phyloP scores from a whole-genome alignment of 1,140 invertebrate genomes.

The Pseudobourletiella spinata region DNA sequence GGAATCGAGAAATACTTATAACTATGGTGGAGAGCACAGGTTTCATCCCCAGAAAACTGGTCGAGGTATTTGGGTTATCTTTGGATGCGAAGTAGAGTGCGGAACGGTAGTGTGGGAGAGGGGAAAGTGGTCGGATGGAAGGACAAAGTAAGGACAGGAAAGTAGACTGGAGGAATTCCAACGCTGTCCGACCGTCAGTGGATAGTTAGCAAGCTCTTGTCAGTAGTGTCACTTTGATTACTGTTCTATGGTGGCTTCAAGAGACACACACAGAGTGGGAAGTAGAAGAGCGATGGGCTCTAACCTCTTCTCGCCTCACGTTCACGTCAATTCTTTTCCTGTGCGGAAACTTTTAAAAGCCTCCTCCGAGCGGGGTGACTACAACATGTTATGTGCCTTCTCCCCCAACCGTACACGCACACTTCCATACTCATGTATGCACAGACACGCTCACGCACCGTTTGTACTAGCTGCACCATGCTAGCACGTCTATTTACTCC shows the following conservation, averaged over 20 bases:
- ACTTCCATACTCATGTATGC: too few species aligned
- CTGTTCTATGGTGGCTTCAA: constrained; percentile 4
- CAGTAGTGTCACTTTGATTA: constrained; percentile 18
- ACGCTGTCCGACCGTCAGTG: not conserved
- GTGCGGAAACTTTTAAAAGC: constrained; percentile 26
- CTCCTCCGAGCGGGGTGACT: not conserved
- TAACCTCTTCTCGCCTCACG: not conserved
- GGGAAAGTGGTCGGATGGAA: not conserved
- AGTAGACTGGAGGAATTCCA: not conserved
- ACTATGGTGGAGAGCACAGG: too few species aligned
- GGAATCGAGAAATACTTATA: too few species aligned
- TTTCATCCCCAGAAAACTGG: too few species aligned
- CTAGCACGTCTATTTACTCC: too few species aligned
- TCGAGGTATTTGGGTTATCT: too few species aligned
- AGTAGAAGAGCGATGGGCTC: not conserved
- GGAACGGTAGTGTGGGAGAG: not conserved
- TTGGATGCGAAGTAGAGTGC: too few species aligned
- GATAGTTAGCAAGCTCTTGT: not conserved
- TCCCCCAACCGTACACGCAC: too few species aligned
- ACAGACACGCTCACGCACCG: too few species aligned
- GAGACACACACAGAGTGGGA: constrained; percentile 4
- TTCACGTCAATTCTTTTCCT: constrained; percentile 27
- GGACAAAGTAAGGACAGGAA: not conserved
- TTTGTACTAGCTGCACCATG: too few species aligned
- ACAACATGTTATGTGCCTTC: too few species aligned